Evolutionary conservation across 2,888 invertebrate species (phyloP).

Genomic region (Catocala fraxini): DNA sequence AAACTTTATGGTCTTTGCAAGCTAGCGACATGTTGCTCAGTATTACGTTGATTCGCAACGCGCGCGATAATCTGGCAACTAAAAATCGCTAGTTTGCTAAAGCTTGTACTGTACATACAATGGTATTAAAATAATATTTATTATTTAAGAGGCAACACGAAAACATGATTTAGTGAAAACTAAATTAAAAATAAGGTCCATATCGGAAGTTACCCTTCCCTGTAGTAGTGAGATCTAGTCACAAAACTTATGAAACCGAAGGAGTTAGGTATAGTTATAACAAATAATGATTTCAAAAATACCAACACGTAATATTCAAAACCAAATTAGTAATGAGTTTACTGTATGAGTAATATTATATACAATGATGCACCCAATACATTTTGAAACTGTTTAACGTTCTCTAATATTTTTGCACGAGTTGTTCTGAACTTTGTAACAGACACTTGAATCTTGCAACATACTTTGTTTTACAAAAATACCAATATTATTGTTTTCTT

Average conservation of each 20-base stretch:
- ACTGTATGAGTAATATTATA: constrained; percentile 1
- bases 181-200: constrained; percentile 2
- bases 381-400: background rate
- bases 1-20: background rate
- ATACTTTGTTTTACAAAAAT: no score
- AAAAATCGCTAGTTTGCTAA: background rate
- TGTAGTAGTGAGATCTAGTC: constrained; percentile 9
- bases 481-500: no score
- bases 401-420: no score
- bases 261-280: no score
- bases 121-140: background rate
- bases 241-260: constrained; percentile 4
- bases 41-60: background rate
- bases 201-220: constrained; percentile 3
- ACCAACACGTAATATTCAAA: background rate
- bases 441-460: no score
- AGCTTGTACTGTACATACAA: background rate
- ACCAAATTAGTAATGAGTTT: no score
- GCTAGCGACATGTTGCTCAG: background rate
- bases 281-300: background rate
- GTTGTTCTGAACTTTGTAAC: no score
- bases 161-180: background rate
- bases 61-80: background rate
- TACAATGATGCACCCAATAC: constrained; percentile 6
- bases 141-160: constrained; percentile 2